Conservation (phyloP, 2,888 invertebrate genomes). For the Drosophila prolongata region DNA sequence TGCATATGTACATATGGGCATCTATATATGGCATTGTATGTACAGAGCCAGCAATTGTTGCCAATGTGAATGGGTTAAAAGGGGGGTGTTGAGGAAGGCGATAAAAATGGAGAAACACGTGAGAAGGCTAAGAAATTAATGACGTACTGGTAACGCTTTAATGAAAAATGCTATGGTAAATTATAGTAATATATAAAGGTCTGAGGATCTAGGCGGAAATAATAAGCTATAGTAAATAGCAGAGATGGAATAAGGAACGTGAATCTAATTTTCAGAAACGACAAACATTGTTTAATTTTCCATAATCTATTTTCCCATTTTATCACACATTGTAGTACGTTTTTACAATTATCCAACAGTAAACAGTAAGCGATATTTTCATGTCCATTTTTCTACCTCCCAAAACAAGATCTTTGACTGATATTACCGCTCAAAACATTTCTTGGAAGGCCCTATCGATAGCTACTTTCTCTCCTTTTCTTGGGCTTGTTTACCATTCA, state of each 20-base stretch:
- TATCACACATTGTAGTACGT: constrained; percentile 4
- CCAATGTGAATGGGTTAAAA: constrained; percentile 31
- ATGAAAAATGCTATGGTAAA: constrained; percentile 8
- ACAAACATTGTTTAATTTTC: background rate
- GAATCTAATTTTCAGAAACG: too few species aligned
- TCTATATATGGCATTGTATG: constrained; percentile 18
- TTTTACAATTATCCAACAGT: background rate
- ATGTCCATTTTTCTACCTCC: background rate
- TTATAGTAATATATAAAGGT: background rate
- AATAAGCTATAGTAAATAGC: background rate
- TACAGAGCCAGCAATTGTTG: constrained; percentile 19
- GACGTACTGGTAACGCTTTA: background rate
- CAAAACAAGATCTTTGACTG: constrained; percentile 21
- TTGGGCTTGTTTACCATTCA: constrained; percentile 27
- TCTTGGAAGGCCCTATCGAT: constrained; percentile 37
- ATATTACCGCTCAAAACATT: constrained; percentile 16
- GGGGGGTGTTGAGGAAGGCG: background rate
- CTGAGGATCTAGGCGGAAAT: background rate
- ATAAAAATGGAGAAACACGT: constrained; percentile 23
- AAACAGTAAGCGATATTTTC: background rate
- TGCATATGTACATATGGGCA: constrained; percentile 10
- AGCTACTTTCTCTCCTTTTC: constrained; percentile 19
- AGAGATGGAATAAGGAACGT: too few species aligned
- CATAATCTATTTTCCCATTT: background rate
- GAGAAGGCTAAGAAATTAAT: constrained; percentile 4